These are phyloP conservation scores for Hylaeus anthracinus DNA, from an alignment of 1,140 invertebrate species.

Conservation along the genomic window DNA sequence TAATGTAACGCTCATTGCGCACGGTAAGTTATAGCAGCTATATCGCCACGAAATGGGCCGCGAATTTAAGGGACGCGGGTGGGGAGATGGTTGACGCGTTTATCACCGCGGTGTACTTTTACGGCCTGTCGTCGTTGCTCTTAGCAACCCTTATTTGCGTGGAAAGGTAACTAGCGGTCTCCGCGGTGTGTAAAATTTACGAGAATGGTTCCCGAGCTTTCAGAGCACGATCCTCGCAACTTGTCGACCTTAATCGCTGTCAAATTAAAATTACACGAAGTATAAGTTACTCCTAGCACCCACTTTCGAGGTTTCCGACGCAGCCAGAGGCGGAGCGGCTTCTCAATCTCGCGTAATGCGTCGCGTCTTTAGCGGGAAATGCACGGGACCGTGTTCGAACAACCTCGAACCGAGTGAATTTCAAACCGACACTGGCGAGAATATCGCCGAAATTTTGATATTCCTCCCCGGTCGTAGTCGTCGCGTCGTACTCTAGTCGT, in stretches of 20 bases:
- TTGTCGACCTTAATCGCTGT: constrained; percentile 11
- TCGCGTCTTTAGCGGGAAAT: too few relatives aligned
- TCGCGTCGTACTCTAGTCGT: too few relatives aligned
- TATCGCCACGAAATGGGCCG: background rate
- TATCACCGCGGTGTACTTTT: constrained; percentile 6
- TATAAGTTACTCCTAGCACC: background rate
- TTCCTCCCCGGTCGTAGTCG: too few relatives aligned
- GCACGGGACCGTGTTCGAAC: too few relatives aligned
- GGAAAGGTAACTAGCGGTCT: background rate
- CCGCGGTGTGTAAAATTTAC: constrained; percentile 1
- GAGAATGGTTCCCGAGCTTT: constrained; percentile 3
- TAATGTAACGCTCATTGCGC: background rate
- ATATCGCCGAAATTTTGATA: too few relatives aligned
- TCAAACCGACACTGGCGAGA: too few relatives aligned
- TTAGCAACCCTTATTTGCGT: constrained; percentile 5
- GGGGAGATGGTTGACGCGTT: background rate
- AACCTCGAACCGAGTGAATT: too few relatives aligned
- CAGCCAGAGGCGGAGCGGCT: background rate
- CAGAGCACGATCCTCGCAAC: background rate
- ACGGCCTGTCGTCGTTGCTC: background rate
- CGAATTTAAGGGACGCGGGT: background rate
- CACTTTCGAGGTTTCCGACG: background rate
- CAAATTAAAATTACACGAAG: constrained; percentile 10
- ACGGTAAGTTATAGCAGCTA: background rate
- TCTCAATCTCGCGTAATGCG: constrained; percentile 1